Evolutionary conservation across 1,140 invertebrate species (phyloP).

Genomic region (Artemia franciscana): DNA sequence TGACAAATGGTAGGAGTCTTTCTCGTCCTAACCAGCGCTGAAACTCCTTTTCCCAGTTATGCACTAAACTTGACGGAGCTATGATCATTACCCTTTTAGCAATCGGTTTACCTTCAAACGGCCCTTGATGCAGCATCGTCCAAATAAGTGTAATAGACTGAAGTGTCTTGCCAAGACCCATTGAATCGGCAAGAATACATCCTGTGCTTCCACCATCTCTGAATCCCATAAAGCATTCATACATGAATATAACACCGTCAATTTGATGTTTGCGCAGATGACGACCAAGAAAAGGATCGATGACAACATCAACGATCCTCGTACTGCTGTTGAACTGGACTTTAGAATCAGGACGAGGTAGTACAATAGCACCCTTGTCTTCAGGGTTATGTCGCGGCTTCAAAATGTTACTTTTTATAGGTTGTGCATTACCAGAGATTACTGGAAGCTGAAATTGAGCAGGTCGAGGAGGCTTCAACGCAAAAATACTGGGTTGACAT

Average conservation of each 20-base stretch:
- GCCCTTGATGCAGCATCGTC: conserved; percentile 39
- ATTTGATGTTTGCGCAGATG: conserved; percentile 39
- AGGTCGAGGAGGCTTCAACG: neutral
- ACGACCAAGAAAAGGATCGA: conserved; percentile 31
- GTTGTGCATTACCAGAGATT: neutral
- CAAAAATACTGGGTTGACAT: conserved; percentile 4
- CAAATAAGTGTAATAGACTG: conserved; percentile 48
- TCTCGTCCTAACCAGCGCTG: conserved; percentile 37
- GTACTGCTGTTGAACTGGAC: conserved; percentile 19
- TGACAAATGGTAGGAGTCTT: conserved; percentile 31
- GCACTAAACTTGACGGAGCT: conserved; percentile 39
- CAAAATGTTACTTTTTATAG: conserved; percentile 2
- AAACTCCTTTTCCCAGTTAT: conserved; percentile 45
- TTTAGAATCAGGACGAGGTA: conserved; percentile 23
- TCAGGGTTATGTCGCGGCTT: conserved; percentile 16
- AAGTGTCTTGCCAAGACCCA: conserved; percentile 64
- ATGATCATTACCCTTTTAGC: conserved; percentile 33
- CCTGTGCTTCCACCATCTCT: conserved; percentile 30
- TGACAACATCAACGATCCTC: conserved; percentile 26
- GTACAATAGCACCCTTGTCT: conserved; percentile 20
- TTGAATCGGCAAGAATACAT: conserved; percentile 57
- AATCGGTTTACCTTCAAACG: conserved; percentile 30
- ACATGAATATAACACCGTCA: conserved; percentile 39
- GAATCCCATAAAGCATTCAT: conserved; percentile 37
- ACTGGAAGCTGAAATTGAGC: conserved; percentile 4